Base-by-base conservation (phyloP, 2,888 invertebrate genomes). In the Sinelater perroti region DNA sequence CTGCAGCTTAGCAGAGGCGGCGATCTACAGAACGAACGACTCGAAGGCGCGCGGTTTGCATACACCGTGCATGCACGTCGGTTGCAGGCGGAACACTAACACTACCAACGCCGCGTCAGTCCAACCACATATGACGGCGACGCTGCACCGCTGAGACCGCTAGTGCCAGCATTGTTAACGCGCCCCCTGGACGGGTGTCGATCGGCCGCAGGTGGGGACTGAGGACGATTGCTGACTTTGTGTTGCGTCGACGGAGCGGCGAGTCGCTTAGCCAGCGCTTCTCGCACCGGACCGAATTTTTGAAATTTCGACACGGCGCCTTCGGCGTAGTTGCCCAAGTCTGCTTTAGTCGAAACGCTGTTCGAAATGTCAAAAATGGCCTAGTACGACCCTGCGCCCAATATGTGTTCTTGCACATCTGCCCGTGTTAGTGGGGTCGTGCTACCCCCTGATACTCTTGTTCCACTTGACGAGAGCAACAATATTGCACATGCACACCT, bases 181-280 rank as follows among this genome's bases (percentile, higher is more conserved):
- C 71, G 73, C 72, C 72, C 72, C 73, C 73, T 70, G 72, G 73
- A 72, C 73, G 69, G 73, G 63, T 60, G 61, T 61, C 58, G 57
- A 47, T 60, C 62, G 54, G 45, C 49, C 56, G 57, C 52, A 57
- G 66, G 68, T 67, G 67, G 70, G 69, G 70, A 68, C 66, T 52
- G 30, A 30, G 35, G 21, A 49, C 24, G 21, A 21, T n/a, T n/a
- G n/a, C n/a, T n/a, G n/a, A n/a, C n/a, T n/a, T n/a, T n/a, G n/a
- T n/a, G n/a, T n/a, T n/a, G n/a, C n/a, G n/a, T n/a, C n/a, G n/a
- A n/a, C n/a, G n/a, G n/a, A n/a, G n/a, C n/a, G n/a, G n/a, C n/a
- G n/a, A n/a, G n/a, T n/a, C n/a, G n/a, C n/a, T n/a, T n/a, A n/a
- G n/a, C n/a, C n/a, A n/a, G n/a, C n/a, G n/a, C n/a, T n/a, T n/a